A percentile compares a stretch with the other conserved stretches of the same genome.
These are phyloP conservation scores for Drosophila nikananu DNA, from an alignment of 1,140 invertebrate species.

Conservation along the genomic window DNA sequence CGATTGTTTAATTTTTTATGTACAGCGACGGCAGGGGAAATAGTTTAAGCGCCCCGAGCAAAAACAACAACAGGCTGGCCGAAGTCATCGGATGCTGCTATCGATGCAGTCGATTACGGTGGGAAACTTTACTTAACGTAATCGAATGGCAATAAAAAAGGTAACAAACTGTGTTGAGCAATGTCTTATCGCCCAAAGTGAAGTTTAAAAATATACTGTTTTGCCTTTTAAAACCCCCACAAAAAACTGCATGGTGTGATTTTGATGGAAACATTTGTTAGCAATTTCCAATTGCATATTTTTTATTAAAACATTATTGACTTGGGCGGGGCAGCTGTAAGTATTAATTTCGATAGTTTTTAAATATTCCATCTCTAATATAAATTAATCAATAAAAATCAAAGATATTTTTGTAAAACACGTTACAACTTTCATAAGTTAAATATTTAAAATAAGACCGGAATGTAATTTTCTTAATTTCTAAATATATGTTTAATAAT, in stretches of 20 bases:
- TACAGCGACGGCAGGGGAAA: slow-evolving; percentile 28
- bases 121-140: too few species aligned
- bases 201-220: background rate
- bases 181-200: background rate
- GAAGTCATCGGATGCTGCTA: slow-evolving; percentile 9
- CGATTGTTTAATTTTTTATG: slow-evolving; percentile 50
- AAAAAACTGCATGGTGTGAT: too few species aligned
- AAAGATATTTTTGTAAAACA: too few species aligned
- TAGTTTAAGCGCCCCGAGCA: slow-evolving; percentile 42
- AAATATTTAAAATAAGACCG: too few species aligned
- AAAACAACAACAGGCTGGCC: slow-evolving; percentile 59
- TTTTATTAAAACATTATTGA: background rate
- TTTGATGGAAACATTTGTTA: rapidly evolving
- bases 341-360: background rate
- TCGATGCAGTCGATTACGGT: background rate
- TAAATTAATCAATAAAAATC: too few species aligned
- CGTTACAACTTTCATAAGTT: too few species aligned
- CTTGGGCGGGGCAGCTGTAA: background rate
- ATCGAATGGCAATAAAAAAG: too few species aligned
- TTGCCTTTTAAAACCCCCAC: background rate
- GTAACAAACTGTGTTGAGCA: too few species aligned
- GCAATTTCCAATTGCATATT: background rate
- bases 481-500: background rate
- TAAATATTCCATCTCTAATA: background rate
- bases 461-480: too few species aligned